phyloP scores from a whole-genome alignment of 92 coral and sea anemone species.

The Virgularia gustaviana region DNA sequence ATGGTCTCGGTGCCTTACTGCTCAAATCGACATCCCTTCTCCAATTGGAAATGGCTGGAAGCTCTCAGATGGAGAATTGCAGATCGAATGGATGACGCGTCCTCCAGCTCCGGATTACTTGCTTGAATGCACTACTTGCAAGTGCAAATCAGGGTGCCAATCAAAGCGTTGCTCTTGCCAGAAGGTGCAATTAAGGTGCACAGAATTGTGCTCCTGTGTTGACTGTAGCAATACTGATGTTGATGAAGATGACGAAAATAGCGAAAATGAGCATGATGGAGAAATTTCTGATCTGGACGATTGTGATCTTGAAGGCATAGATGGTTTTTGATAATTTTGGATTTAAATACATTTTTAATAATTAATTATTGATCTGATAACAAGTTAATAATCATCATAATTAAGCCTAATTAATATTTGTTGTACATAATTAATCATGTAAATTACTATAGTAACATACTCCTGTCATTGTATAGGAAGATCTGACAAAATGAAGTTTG shows the following conservation, averaged over 20 bases:
- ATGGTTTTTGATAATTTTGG: neutral
- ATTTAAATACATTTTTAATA: neutral
- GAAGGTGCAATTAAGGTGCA: slow-evolving; percentile 23
- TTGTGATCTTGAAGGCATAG: slow-evolving; percentile 8
- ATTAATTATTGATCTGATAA: neutral
- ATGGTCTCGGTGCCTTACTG: slow-evolving; percentile 31
- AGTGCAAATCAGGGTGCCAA: slow-evolving; percentile 33
- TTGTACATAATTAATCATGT: no score
- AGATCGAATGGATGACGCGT: slow-evolving; percentile 31
- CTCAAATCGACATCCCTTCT: slow-evolving; percentile 28
- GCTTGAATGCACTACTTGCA: slow-evolving; percentile 7
- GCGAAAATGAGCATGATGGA: slow-evolving; percentile 1
- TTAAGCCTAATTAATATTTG: neutral
- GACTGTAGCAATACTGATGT: neutral
- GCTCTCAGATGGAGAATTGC: neutral
- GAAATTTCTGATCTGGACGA: slow-evolving; percentile 11
- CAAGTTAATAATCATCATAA: neutral
- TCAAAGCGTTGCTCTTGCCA: slow-evolving; percentile 23
- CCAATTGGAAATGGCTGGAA: slow-evolving; percentile 40
- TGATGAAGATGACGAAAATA: neutral
- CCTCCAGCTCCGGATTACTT: slow-evolving; percentile 41
- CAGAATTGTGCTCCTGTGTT: slow-evolving; percentile 36
- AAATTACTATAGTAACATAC: no score
- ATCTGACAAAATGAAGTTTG: no score
- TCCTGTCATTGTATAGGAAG: no score